A percentile compares a stretch with the other conserved stretches of the same genome.
Evolutionary conservation across 2,113 vertebrate species (phyloP).

Genomic region (Lepus americanus): DNA sequence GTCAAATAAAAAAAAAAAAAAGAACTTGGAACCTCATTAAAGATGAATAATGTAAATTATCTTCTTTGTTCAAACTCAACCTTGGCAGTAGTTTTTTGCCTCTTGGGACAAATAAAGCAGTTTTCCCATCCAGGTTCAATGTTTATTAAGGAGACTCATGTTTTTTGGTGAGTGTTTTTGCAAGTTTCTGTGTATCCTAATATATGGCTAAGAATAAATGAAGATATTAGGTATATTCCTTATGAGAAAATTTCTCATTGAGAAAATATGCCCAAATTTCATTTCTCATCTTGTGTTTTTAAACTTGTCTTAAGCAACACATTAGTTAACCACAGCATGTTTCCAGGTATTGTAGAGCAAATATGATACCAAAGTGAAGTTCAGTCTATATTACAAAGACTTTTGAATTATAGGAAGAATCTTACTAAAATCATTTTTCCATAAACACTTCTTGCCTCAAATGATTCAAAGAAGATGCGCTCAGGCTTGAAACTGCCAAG

Average conservation of each 20-base stretch:
- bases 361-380: constrained; percentile 10
- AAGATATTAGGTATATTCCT: neutral
- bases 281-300: neutral
- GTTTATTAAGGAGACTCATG: neutral
- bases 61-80: constrained; percentile 50
- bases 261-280: neutral
- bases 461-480: neutral
- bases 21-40: constrained; percentile 55
- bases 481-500: neutral
- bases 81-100: neutral
- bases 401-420: neutral
- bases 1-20: constrained; percentile 51
- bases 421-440: neutral
- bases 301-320: neutral
- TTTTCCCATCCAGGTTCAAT: constrained; percentile 64
- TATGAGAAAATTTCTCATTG: neutral
- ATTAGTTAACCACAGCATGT: neutral
- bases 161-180: neutral
- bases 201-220: neutral
- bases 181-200: neutral
- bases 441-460: neutral
- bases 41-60: constrained; percentile 63
- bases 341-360: constrained; percentile 6
- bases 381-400: neutral
- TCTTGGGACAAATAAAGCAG: constrained; percentile 76